phyloP scores from a whole-genome alignment of 2,888 invertebrate species.

The Mongoloraphidia duomilia region DNA sequence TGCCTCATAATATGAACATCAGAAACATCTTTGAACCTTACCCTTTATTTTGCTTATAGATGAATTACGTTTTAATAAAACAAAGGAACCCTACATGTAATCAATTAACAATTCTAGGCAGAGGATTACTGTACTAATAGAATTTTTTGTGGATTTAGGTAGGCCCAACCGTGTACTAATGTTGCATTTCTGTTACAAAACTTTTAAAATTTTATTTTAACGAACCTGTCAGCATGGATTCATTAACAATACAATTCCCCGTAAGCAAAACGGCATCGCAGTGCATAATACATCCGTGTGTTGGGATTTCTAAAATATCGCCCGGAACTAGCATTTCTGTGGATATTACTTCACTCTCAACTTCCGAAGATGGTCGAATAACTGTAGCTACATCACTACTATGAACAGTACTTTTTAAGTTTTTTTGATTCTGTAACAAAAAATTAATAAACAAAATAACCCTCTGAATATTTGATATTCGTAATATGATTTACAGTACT shows the following conservation, averaged over 20 bases:
- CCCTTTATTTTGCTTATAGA: too few relatives aligned
- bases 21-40: too few relatives aligned
- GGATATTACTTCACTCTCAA: slow-evolving; percentile 36
- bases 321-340: slow-evolving; percentile 76
- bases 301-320: slow-evolving; percentile 72
- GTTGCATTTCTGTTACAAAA: background rate
- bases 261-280: slow-evolving; percentile 79
- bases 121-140: too few relatives aligned
- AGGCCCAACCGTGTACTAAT: background rate
- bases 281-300: slow-evolving; percentile 71
- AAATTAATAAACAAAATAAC: slow-evolving; percentile 5
- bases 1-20: too few relatives aligned
- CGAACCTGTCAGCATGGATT: slow-evolving; percentile 86
- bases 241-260: slow-evolving; percentile 84
- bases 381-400: slow-evolving; percentile 51
- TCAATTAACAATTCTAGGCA: too few relatives aligned
- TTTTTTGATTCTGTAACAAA: slow-evolving; percentile 63
- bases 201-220: background rate
- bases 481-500: background rate
- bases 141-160: background rate
- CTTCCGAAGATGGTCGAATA: slow-evolving; percentile 26
- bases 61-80: too few relatives aligned
- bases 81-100: too few relatives aligned
- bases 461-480: too few relatives aligned
- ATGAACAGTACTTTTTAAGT: slow-evolving; percentile 75